These are phyloP conservation scores for Campylomormyrus numenius DNA, from an alignment of 2,113 vertebrate genomes.

Conservation along the genomic window DNA sequence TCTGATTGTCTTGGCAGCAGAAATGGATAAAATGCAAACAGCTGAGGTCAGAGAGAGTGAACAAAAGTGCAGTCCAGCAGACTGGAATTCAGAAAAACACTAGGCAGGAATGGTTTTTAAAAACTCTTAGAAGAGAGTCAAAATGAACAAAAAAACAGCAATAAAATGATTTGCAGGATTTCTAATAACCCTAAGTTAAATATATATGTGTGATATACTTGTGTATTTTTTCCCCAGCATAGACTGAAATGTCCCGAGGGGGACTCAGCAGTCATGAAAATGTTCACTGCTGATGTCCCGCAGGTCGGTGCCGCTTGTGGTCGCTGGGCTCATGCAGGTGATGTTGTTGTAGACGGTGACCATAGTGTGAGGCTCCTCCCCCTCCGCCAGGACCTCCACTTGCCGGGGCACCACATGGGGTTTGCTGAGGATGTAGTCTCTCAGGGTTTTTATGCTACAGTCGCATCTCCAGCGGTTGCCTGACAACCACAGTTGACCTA, in stretches of 20 bases:
- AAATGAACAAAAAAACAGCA: not conserved
- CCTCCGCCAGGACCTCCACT: constrained; percentile 68
- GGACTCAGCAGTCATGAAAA: constrained; percentile 66
- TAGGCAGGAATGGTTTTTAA: not conserved
- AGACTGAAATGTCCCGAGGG: not conserved
- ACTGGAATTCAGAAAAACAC: not conserved
- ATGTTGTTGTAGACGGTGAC: constrained; percentile 83
- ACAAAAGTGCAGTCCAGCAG: not conserved
- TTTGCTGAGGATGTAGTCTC: constrained; percentile 68
- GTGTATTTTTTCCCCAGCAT: not conserved
- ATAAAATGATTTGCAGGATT: not conserved
- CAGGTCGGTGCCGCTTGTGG: constrained; percentile 70
- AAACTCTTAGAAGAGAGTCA: not conserved
- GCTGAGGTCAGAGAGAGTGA: not conserved
- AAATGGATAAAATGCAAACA: constrained; percentile 1
- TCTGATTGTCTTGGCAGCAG: not conserved
- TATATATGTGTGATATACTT: not conserved
- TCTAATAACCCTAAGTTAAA: not conserved
- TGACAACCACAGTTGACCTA: constrained; percentile 83
- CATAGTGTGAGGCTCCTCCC: constrained; percentile 67
- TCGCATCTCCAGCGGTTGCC: constrained; percentile 85
- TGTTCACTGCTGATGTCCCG: constrained; percentile 64
- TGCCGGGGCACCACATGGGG: constrained; percentile 68
- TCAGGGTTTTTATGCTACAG: constrained; percentile 67
- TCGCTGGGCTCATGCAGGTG: constrained; percentile 71